Conservation (phyloP, 2,888 invertebrate species). For the Incurvaria masculella region DNA sequence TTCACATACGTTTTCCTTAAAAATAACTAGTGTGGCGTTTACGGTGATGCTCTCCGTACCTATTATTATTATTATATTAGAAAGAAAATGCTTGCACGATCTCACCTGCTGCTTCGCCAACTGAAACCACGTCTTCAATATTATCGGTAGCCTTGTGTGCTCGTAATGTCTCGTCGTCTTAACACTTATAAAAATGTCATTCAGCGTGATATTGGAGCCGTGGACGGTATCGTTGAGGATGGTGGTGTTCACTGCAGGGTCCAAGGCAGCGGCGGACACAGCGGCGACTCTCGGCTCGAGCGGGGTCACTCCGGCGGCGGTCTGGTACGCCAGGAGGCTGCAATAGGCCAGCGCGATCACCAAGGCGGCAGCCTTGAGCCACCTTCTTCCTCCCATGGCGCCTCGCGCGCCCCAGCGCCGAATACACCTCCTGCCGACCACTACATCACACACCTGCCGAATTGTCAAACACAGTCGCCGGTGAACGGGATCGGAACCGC, state of each 20-base stretch:
- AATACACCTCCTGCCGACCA: constrained; percentile 37
- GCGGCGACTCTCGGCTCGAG: constrained; percentile 46
- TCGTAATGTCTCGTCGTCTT: constrained; percentile 93
- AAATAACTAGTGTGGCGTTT: too few relatives aligned
- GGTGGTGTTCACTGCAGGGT: constrained; percentile 49
- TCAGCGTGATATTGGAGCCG: constrained; percentile 61
- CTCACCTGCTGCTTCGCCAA: constrained; percentile 86
- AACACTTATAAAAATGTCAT: constrained; percentile 92
- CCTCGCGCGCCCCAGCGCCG: constrained; percentile 38
- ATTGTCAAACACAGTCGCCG: constrained; percentile 10
- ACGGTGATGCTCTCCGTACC: too few relatives aligned
- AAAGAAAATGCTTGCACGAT: constrained; percentile 15
- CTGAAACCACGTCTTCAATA: constrained; percentile 94
- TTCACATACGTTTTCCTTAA: too few relatives aligned
- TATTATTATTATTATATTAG: too few relatives aligned
- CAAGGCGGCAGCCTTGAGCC: constrained; percentile 49
- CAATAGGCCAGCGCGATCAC: constrained; percentile 57
- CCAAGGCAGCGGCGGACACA: constrained; percentile 43
- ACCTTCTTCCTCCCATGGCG: constrained; percentile 47
- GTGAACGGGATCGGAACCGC: constrained; percentile 20
- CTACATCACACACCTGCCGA: constrained; percentile 20
- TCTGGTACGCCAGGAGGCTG: constrained; percentile 61
- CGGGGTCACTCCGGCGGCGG: constrained; percentile 48
- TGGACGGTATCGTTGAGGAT: constrained; percentile 35
- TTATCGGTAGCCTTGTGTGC: constrained; percentile 75